phyloP scores from a whole-genome alignment of 2,113 vertebrate genomes.

The Numida meleagris region DNA sequence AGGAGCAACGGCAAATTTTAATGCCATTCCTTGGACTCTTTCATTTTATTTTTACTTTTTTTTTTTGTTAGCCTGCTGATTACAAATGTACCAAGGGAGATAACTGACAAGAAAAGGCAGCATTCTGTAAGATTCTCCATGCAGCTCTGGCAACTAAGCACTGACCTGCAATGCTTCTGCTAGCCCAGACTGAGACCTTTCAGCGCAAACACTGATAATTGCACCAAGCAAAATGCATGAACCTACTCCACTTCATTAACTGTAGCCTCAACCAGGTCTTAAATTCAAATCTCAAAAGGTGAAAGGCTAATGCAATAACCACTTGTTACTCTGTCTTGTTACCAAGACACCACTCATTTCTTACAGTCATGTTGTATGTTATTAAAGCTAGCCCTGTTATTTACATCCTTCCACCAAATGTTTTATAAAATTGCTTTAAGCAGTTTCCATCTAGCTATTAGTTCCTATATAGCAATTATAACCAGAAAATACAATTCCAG shows the following conservation, averaged over 20 bases:
- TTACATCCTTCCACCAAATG: neutral
- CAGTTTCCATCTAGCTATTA: neutral
- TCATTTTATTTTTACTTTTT: neutral
- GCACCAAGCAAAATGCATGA: neutral
- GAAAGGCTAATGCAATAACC: conserved; percentile 35
- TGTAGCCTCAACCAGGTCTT: neutral
- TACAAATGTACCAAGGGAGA: neutral
- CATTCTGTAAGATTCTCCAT: neutral
- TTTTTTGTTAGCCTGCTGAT: neutral
- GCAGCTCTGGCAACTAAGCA: neutral
- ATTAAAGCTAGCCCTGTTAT: neutral
- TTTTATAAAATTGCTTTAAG: neutral
- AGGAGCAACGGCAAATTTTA: neutral
- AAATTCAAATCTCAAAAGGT: neutral
- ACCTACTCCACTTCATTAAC: neutral
- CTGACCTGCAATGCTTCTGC: neutral
- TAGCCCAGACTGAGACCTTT: neutral
- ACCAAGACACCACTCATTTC: neutral
- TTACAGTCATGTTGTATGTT: neutral
- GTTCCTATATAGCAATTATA: neutral
- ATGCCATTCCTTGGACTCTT: fast-evolving
- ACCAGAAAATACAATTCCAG: neutral
- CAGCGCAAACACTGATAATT: fast-evolving
- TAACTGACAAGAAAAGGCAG: fast-evolving
- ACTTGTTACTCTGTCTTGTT: neutral